A percentile compares a stretch with the other conserved stretches of the same genome.
phyloP scores from a whole-genome alignment of 2,888 invertebrate genomes.

The Synanthedon vespiformis region DNA sequence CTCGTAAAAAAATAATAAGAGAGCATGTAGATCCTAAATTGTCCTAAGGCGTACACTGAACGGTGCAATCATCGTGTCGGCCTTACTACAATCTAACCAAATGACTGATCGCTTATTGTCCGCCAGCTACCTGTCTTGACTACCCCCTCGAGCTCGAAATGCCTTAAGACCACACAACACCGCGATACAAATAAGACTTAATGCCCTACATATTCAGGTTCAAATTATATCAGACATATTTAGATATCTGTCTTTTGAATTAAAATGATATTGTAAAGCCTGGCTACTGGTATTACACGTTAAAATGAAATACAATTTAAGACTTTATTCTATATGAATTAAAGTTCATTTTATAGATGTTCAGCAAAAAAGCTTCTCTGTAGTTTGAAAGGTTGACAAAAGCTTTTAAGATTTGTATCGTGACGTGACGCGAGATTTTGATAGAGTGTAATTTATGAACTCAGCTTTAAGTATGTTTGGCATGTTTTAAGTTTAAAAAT shows the following conservation, averaged over 20 bases:
- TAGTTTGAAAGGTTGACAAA: slow-evolving; percentile 1
- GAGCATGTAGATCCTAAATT: slow-evolving; percentile 31
- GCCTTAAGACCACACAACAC: too few relatives aligned
- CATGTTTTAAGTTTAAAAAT: too few relatives aligned
- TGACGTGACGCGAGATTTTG: not conserved
- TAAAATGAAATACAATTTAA: not conserved
- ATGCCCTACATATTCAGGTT: too few relatives aligned
- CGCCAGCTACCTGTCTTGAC: slow-evolving; percentile 60
- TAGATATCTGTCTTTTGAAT: too few relatives aligned
- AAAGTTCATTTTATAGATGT: too few relatives aligned
- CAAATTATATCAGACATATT: too few relatives aligned
- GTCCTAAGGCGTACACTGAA: slow-evolving; percentile 38
- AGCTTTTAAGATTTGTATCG: slow-evolving; percentile 1
- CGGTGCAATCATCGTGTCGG: slow-evolving; percentile 45
- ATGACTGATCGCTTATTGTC: slow-evolving; percentile 66
- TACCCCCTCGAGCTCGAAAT: slow-evolving; percentile 7
- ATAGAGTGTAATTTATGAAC: not conserved
- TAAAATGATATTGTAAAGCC: slow-evolving; percentile 4
- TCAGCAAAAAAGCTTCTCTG: not conserved
- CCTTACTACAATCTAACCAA: slow-evolving; percentile 37
- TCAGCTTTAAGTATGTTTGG: not conserved
- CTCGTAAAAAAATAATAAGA: slow-evolving; percentile 7
- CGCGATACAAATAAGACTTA: too few relatives aligned
- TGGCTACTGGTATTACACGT: slow-evolving; percentile 26
- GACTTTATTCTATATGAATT: too few relatives aligned